Percentiles rank a stretch among this genome's conserved stretches.
These are phyloP conservation scores for Tiliacea aurago DNA, from an alignment of 2,888 invertebrate genomes.

Conservation along the genomic window DNA sequence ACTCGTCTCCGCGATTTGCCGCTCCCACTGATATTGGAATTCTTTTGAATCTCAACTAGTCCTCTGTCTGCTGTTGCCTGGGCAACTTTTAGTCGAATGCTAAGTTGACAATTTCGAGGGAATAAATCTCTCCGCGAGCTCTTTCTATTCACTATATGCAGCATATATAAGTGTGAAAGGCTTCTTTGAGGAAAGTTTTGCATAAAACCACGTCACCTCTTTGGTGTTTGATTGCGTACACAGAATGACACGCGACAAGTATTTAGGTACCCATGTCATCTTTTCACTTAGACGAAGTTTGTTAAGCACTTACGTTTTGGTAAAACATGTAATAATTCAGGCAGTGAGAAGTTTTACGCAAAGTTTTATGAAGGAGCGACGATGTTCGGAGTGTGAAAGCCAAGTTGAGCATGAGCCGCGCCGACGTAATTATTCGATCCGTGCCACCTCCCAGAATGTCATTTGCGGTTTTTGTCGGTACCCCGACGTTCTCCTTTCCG, in stretches of 20 bases:
- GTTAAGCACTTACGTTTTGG: constrained; percentile 81
- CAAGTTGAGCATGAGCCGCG: constrained; percentile 78
- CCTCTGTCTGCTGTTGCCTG: constrained; percentile 74
- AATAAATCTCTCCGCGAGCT: constrained; percentile 65
- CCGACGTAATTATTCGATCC: constrained; percentile 84
- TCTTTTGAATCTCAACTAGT: constrained; percentile 87
- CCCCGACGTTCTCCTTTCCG: constrained; percentile 78
- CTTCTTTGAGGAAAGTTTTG: constrained; percentile 51
- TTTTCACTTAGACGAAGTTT: constrained; percentile 76
- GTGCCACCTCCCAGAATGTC: constrained; percentile 81
- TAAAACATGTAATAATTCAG: constrained; percentile 85
- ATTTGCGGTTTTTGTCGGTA: constrained; percentile 87
- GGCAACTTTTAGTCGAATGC: constrained; percentile 81
- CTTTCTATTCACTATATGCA: constrained; percentile 45
- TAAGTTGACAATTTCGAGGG: constrained; percentile 79
- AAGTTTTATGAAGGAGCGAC: constrained; percentile 81
- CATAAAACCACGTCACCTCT: constrained; percentile 42
- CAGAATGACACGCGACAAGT: constrained; percentile 63
- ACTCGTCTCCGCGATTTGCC: constrained; percentile 73
- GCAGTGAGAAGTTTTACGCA: constrained; percentile 75
- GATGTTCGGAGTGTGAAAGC: constrained; percentile 80
- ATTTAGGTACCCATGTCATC: constrained; percentile 71
- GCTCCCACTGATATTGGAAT: constrained; percentile 85
- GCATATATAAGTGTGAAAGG: constrained; percentile 20
- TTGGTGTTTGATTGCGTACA: constrained; percentile 48